Base-by-base conservation (phyloP, 1,140 invertebrate genomes). In the Harpegnathos saltator region DNA sequence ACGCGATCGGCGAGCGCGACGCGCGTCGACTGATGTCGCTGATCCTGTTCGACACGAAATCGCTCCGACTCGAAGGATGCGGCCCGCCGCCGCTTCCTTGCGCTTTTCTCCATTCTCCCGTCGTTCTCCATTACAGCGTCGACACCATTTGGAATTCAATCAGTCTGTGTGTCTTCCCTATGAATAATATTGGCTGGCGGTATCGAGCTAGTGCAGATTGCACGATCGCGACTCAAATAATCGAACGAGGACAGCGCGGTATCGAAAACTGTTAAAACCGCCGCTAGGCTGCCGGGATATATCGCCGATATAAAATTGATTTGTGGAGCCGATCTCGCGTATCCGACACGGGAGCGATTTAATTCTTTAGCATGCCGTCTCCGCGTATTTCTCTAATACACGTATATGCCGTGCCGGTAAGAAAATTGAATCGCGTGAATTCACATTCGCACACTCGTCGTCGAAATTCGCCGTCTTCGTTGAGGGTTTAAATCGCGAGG, bases 81-180 rank as follows among this genome's bases (percentile, higher is more conserved):
- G 38, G 0, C 7, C 1, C 26, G 14, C 15, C 26, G 33, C 19
- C 17, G 15, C 61, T 83, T 68, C 26, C 62, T 68, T 48, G 22
- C 44, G 14, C 44, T 54, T 50, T 77, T 65, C 38, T 61, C 62
- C 26, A 65, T 65, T 29, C 48, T 50, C 19, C 33, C 19, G 62
- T 9, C 62, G 19, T 59, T 59, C 26, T 78, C 54, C 52, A 33
- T 82, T 73, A 82, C 58, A 44, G 22, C 33, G 56, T 52, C 73
- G 29, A 82, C 44, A 62, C 71, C 52, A 80, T 77, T 78, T 77
- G 44, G 63, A 77, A 83, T 78, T 83, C 82, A 66, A 83, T 83
- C 82, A 77, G 73, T 59, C 73, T 58, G 52, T 68, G 78, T 83
- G 73, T 83, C 73, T 78, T 78, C 59, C 19, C 82, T 78, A 58